Base-by-base conservation (phyloP, 2,113 vertebrate species). In the Epinephelus cyanopodus region DNA sequence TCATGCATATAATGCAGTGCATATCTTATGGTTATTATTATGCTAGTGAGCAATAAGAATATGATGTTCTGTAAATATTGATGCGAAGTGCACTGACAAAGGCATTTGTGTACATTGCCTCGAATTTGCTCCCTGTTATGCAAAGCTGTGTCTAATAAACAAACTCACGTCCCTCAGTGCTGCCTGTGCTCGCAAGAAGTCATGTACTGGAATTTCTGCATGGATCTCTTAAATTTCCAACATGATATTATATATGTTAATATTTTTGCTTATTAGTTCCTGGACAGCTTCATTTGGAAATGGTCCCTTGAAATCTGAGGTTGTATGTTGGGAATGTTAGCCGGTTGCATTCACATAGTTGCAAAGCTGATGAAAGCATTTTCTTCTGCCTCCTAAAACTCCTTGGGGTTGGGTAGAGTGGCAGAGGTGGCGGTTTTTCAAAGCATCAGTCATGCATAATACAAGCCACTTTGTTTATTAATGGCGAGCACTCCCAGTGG, bases 401-500 rank as follows among this genome's bases (percentile, higher is more conserved):
- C 71, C 10, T 52, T 80, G 0, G 42, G 72, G 69, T 74, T 68
- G 63, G 64, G 62, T 6, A 39, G 45, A 75, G 58, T 33, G 74
- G 52, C 60, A 71, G 79, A 85, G 79, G 76, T 88, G 65, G 84
- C 67, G 10, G 67, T 79, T 92, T 91, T 88, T 90, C 88, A 87
- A 92, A 90, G 91, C 82, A 77, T 85, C 90, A 87, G 72, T 79
- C 88, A 90, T 93, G 87, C 89, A 92, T 92, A 90, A 92, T 91
- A 89, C 78, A 93, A 85, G 72, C 77, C 88, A 74, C 90, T 90
- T 94, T 93, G 90, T 92, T 94, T 92, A 93, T 94, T 92, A 92
- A 91, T 92, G 89, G 42, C 15, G 60, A 81, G 84, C 82, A 74
- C 89, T 91, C 86, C 82, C 87, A 71, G 63, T 60, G 77, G 81